Conservation (phyloP, 2,888 invertebrate genomes). For the Druceiella hillmani region DNA sequence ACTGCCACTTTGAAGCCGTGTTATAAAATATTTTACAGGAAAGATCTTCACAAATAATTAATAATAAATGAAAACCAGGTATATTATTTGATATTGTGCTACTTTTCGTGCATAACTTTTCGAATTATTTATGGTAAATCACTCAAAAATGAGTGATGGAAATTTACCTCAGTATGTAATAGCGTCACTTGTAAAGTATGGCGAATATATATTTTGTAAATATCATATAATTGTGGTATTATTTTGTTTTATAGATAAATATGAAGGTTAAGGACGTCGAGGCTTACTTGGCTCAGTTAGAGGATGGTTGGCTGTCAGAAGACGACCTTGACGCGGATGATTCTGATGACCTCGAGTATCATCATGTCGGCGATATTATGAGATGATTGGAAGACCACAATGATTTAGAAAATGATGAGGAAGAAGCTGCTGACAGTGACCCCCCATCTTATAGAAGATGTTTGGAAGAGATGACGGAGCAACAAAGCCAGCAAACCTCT, state of each 20-base stretch:
- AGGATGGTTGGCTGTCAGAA: constrained; percentile 24
- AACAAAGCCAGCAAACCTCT: too few species aligned
- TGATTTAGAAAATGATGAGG: constrained; percentile 22
- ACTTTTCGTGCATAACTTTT: constrained; percentile 1
- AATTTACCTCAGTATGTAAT: constrained; percentile 15
- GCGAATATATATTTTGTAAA: constrained; percentile 9
- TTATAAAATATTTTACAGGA: too few species aligned
- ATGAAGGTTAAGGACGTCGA: constrained; percentile 20
- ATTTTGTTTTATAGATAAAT: constrained; percentile 8
- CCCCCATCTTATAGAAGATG: constrained; percentile 13
- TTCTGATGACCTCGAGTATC: constrained; percentile 15
- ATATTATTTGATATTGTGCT: constrained; percentile 4
- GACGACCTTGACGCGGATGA: constrained; percentile 22
- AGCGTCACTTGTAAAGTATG: constrained; percentile 12
- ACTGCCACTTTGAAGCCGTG: too few species aligned
- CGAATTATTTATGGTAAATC: constrained; percentile 3
- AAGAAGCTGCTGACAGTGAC: constrained; percentile 6
- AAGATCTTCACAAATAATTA: too few species aligned
- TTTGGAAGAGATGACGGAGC: too few species aligned
- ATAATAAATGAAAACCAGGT: constrained; percentile 8
- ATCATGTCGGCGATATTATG: constrained; percentile 5
- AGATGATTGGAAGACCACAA: constrained; percentile 14
- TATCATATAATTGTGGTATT: too few species aligned
- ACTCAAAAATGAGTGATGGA: constrained; percentile 8
- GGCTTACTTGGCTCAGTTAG: constrained; percentile 22